Evolutionary conservation across 2,888 invertebrate species (phyloP).

Genomic region (Endomychus coccineus): DNA sequence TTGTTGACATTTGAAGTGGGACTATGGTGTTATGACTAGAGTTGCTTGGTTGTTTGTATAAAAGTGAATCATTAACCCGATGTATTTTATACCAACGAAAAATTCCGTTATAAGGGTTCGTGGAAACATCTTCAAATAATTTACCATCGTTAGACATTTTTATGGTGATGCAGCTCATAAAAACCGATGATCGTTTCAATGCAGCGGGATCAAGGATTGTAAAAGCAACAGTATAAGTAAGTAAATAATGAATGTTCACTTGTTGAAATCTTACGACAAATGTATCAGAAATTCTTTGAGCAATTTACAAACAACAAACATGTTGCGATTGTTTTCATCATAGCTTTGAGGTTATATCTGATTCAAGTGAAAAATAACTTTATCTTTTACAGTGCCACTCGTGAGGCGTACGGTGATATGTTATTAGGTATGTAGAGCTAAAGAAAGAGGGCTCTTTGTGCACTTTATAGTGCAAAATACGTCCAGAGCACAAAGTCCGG

Average conservation of each 20-base stretch:
- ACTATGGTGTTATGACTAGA: not conserved
- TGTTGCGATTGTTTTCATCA: not conserved
- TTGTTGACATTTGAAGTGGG: conserved; percentile 1
- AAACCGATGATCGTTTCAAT: conserved; percentile 1
- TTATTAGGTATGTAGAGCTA: conserved; percentile 1
- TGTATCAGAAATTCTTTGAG: not conserved
- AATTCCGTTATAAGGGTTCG: conserved; percentile 1
- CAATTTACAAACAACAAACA: too few relatives aligned
- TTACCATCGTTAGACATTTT: not conserved
- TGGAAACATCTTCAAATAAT: conserved; percentile 2
- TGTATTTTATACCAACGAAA: not conserved
- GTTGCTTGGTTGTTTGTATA: not conserved
- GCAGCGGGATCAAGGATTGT: not conserved
- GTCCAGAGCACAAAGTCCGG: conserved; percentile 6
- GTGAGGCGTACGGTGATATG: conserved; percentile 1
- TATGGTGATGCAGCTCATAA: not conserved
- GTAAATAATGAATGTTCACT: not conserved
- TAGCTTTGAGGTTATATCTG: conserved; percentile 1
- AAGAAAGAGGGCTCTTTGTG: conserved; percentile 7
- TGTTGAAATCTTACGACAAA: conserved; percentile 1
- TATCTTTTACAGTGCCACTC: not conserved
- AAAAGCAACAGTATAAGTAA: conserved; percentile 1
- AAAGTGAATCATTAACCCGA: conserved; percentile 1
- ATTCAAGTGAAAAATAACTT: not conserved
- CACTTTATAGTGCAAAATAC: conserved; percentile 6